Evolutionary conservation across 2,888 invertebrate genomes (phyloP).

Genomic region (Andrena camellia): DNA sequence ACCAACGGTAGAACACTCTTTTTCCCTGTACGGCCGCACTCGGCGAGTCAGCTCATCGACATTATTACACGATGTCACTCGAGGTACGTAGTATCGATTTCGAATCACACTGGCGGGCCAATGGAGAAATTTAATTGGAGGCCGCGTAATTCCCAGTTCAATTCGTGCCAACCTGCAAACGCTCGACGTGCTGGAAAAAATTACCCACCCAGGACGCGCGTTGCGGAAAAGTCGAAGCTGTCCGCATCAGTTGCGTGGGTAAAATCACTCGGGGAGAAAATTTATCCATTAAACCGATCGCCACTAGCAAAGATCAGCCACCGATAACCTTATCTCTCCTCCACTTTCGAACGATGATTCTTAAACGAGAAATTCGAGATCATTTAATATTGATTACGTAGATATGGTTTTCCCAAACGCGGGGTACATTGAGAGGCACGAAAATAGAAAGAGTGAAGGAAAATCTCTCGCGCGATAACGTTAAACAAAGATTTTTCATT

Average conservation of each 20-base stretch:
- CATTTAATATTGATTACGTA: no score
- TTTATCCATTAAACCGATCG: constrained; percentile 64
- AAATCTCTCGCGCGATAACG: neutral
- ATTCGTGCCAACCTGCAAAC: constrained; percentile 70
- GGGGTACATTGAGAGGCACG: neutral
- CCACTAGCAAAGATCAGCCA: constrained; percentile 45
- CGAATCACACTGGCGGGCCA: constrained; percentile 70
- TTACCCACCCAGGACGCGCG: constrained; percentile 52
- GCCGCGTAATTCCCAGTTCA: constrained; percentile 77
- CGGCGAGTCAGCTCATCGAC: constrained; percentile 70
- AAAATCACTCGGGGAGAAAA: constrained; percentile 67
- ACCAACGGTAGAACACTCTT: neutral
- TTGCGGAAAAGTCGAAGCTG: constrained; percentile 61
- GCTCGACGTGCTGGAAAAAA: constrained; percentile 61
- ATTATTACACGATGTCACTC: constrained; percentile 74
- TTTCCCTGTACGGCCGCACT: constrained; percentile 33
- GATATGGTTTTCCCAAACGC: neutral
- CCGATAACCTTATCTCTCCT: constrained; percentile 18
- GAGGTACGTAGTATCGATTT: constrained; percentile 69
- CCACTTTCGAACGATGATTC: constrained; percentile 11
- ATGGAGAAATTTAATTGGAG: constrained; percentile 78
- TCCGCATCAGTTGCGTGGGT: constrained; percentile 48
- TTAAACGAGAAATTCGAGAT: neutral
- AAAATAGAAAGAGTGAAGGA: neutral
- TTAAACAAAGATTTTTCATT: neutral